These are phyloP conservation scores for Chaetodon trifascialis DNA, from an alignment of 2,113 vertebrate species.

Conservation along the genomic window DNA sequence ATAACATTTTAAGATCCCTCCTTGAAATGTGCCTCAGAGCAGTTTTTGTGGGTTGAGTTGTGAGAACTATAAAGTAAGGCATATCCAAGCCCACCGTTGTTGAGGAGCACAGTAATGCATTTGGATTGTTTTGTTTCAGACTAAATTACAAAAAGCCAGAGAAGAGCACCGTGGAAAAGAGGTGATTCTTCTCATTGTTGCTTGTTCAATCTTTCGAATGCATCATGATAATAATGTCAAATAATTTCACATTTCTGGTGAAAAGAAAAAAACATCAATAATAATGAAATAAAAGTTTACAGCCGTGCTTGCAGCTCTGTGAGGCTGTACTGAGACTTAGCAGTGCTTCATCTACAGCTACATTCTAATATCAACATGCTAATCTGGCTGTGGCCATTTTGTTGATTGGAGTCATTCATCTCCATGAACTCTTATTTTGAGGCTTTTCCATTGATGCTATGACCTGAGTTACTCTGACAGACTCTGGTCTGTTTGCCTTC, in stretches of 20 bases:
- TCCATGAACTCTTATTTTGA: background rate
- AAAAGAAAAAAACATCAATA: background rate
- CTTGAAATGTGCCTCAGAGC: constrained; percentile 40
- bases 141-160: background rate
- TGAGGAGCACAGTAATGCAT: constrained; percentile 8
- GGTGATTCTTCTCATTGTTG: background rate
- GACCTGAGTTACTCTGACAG: background rate
- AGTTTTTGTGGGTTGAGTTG: constrained; percentile 32
- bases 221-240: background rate
- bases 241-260: background rate
- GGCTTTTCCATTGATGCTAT: background rate
- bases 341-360: too few species aligned
- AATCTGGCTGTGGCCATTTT: background rate
- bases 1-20: constrained; percentile 14
- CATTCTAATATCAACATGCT: background rate
- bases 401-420: background rate
- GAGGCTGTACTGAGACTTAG: background rate
- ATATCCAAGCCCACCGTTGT: constrained; percentile 6
- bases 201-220: background rate
- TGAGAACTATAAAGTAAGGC: constrained; percentile 35
- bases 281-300: too few species aligned
- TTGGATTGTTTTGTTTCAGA: constrained; percentile 27
- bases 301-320: background rate
- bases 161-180: background rate
- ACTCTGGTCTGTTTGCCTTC: background rate